Conservation (phyloP, 2,888 invertebrate species). For the Stenchaetothrips biformis region DNA sequence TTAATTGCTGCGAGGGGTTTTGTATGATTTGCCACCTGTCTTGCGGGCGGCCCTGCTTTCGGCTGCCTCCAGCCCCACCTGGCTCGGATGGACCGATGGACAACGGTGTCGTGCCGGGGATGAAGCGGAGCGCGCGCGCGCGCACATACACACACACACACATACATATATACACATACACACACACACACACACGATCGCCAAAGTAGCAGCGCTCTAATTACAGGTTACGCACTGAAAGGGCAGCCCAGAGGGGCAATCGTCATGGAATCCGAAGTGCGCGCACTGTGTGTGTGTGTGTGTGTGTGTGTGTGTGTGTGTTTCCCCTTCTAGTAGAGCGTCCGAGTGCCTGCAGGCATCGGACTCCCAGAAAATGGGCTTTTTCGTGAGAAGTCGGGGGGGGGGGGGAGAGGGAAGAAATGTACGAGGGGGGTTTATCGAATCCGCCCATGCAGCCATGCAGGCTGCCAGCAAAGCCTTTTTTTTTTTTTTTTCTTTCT, state of each 20-base stretch:
- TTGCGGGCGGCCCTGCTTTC: not conserved
- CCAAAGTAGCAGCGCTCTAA: conserved; percentile 18
- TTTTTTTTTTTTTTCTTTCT: too few species aligned
- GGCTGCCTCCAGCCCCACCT: not conserved
- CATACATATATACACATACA: not conserved
- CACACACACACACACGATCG: not conserved
- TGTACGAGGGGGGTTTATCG: not conserved
- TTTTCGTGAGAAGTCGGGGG: not conserved
- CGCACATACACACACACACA: too few species aligned
- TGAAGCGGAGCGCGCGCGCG: too few species aligned
- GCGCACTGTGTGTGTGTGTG: not conserved
- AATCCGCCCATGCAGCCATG: too few species aligned
- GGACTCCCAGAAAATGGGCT: conserved; percentile 17
- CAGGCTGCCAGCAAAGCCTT: too few species aligned
- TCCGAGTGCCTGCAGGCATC: not conserved
- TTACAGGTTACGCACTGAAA: conserved; percentile 12
- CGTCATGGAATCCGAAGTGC: conserved; percentile 3
- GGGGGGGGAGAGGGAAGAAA: too few species aligned
- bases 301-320: not conserved
- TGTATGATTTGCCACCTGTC: conserved; percentile 1
- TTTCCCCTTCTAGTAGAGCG: not conserved
- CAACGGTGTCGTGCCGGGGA: not conserved
- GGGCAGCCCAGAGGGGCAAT: not conserved
- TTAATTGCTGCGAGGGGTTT: too few species aligned
- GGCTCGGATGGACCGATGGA: not conserved